Percentiles rank a stretch among this genome's conserved stretches.
Evolutionary conservation across 2,888 invertebrate genomes (phyloP).

Genomic region (Eupithecia subfuscata): DNA sequence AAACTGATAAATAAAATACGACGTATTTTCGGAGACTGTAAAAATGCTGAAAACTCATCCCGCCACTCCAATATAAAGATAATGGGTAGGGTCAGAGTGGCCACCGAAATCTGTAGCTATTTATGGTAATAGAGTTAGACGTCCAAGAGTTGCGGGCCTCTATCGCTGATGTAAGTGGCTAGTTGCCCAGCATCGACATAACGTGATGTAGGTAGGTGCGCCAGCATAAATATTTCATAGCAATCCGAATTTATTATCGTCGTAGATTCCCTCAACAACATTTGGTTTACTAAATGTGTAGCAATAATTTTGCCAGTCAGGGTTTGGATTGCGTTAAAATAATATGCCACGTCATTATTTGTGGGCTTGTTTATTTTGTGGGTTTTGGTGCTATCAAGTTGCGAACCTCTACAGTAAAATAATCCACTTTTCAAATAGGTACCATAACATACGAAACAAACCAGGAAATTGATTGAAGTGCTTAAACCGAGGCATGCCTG

Average conservation of each 20-base stretch:
- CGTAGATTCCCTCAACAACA: slow-evolving; percentile 38
- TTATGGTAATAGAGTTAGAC: slow-evolving; percentile 67
- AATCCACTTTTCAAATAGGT: background rate
- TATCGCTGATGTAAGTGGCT: slow-evolving; percentile 45
- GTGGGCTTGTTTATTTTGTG: background rate
- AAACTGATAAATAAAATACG: slow-evolving; percentile 54
- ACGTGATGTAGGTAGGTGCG: slow-evolving; percentile 40
- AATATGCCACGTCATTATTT: slow-evolving; percentile 28
- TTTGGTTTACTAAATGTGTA: slow-evolving; percentile 43
- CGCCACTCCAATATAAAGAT: slow-evolving; percentile 60
- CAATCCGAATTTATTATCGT: slow-evolving; percentile 46
- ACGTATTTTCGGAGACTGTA: slow-evolving; percentile 50
- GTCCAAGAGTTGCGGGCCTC: slow-evolving; percentile 51
- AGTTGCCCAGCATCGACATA: slow-evolving; percentile 34
- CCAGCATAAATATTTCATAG: slow-evolving; percentile 47
- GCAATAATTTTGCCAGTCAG: slow-evolving; percentile 31
- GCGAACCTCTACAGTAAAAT: background rate
- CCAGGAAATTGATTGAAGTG: background rate
- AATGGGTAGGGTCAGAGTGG: slow-evolving; percentile 62
- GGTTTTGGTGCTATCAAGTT: background rate
- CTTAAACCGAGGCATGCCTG: background rate
- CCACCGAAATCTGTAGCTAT: slow-evolving; percentile 64
- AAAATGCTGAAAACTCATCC: slow-evolving; percentile 67
- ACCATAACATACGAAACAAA: background rate
- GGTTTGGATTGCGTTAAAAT: slow-evolving; percentile 5